Conservation (phyloP, 2,113 vertebrate genomes). For the Nothobranchius furzeri region DNA sequence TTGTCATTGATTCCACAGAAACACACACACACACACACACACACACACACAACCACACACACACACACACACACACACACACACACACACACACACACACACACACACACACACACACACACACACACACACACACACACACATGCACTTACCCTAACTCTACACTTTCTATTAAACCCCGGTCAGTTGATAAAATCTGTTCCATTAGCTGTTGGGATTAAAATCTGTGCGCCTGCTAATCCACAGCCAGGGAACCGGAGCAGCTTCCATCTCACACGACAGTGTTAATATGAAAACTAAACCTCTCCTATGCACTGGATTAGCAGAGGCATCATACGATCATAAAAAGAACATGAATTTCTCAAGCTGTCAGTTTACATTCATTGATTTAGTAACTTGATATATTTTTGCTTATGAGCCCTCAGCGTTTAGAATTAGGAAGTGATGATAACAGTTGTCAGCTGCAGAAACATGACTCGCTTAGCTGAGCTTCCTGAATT, state of each 20-base stretch:
- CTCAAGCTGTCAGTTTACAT: constrained; percentile 10
- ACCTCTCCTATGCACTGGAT: constrained; percentile 75
- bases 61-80: constrained; percentile 18
- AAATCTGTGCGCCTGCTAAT: neutral
- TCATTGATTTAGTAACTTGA: neutral
- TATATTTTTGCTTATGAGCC: neutral
- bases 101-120: constrained; percentile 18
- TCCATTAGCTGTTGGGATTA: constrained; percentile 49
- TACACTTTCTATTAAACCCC: constrained; percentile 11
- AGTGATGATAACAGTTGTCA: neutral
- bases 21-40: constrained; percentile 20
- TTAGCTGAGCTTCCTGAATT: constrained; percentile 26
- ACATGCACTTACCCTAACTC: neutral
- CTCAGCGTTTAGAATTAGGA: neutral
- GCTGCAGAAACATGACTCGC: constrained; percentile 23
- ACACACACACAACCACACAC: too few species aligned
- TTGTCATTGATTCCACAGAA: constrained; percentile 19
- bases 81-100: constrained; percentile 18
- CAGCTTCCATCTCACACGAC: constrained; percentile 57
- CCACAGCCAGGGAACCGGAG: constrained; percentile 46
- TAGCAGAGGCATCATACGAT: constrained; percentile 51
- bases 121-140: constrained; percentile 18
- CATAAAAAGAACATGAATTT: constrained; percentile 42
- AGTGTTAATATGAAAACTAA: constrained; percentile 61
- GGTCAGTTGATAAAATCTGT: constrained; percentile 41